Evolutionary conservation across 2,797 vertebrate genomes (phyloP).

Genomic region (Neomorphus geoffroyi): DNA sequence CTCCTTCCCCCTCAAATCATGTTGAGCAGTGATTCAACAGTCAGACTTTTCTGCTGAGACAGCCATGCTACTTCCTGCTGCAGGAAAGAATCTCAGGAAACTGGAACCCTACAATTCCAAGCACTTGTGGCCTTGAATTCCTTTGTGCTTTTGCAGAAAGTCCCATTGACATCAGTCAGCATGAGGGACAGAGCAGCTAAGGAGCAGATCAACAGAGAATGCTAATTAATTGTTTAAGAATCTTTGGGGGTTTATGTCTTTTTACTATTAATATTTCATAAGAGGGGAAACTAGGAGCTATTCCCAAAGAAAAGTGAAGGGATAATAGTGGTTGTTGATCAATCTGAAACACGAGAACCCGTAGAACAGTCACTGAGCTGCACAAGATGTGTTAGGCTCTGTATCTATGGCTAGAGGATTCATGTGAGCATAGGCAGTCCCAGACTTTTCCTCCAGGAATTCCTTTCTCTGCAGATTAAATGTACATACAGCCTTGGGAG

Average conservation of each 20-base stretch:
- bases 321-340: not conserved
- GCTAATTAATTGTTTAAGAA: not conserved
- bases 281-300: not conserved
- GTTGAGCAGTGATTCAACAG: not conserved
- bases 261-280: no score
- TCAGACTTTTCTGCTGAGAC: not conserved
- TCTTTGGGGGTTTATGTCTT: not conserved
- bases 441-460: not conserved
- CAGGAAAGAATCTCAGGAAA: not conserved
- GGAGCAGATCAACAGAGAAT: not conserved
- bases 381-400: not conserved
- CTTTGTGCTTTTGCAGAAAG: not conserved
- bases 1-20: not conserved
- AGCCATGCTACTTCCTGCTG: not conserved
- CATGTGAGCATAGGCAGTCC: not conserved
- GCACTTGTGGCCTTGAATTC: not conserved
- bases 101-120: not conserved
- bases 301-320: not conserved
- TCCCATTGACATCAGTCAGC: not conserved
- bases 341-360: not conserved
- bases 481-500: not conserved
- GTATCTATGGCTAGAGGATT: accelerated
- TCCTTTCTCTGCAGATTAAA: not conserved
- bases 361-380: not conserved
- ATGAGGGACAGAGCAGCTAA: not conserved